Base-by-base conservation (phyloP, 2,888 invertebrate genomes). In the Auanema freiburgensis region DNA sequence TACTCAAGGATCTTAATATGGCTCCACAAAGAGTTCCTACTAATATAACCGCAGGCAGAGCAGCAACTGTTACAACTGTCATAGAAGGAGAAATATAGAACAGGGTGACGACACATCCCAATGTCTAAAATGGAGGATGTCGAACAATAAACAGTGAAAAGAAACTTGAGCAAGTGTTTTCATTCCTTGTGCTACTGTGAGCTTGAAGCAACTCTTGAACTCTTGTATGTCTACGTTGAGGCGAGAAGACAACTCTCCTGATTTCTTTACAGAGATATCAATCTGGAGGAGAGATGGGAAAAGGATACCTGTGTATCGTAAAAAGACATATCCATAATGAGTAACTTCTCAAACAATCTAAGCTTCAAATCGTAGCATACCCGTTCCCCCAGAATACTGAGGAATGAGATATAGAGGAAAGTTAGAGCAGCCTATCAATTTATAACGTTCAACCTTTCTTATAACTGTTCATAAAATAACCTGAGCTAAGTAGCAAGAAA, bases 201-300 rank as follows among this genome's bases (percentile, higher is more conserved):
- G 89, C 84, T 97, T 97, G 84, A 97, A 96, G 1, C 92, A 91
- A 78, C 94, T 93, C 86, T 97, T 97, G 84, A 97, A 96, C 83
- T 96, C 95, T 84, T 97, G 95, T 10, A 96, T 90, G 86, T 97
- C 96, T 52, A 91, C 89, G 25, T 94, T 94, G 68, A 96, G 86
- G 89, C 93, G 90, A 84, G 92, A 93, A 10, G 94, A 89, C 51
- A 96, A 88, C 85, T 95, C 95, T 0, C 95, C 95, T 0, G 68
- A 69, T 65, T 71, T 74, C 71, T 72, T 58, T 12, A 64, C 59
- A 41, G 44, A 54, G 16, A 54, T 55, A 8, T 14, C 21, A 23
- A 42, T 21, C 40, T 16, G 14, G 40, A 24, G 14, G 46, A 24
- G 14, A 54, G 25, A 25, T 24, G 16, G 12, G 11, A 57, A 57